Evolutionary conservation across 2,888 invertebrate species (phyloP), one percentile per base, ranked within the genome.

Genomic region (Mycogona germanica): DNA sequence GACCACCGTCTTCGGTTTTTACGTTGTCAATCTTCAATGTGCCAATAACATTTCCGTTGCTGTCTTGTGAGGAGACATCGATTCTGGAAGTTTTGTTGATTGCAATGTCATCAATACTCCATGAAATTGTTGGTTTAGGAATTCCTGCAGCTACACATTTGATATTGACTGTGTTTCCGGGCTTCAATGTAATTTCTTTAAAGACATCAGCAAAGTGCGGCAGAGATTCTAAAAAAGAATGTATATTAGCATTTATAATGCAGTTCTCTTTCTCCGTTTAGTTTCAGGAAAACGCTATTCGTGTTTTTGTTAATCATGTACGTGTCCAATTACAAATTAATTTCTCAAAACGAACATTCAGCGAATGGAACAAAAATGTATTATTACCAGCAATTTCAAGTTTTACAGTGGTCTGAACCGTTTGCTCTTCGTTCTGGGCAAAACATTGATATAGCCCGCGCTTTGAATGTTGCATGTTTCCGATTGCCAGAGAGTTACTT

Each of bases 351-450:
- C n/a, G n/a, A n/a, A n/a, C n/a, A n/a, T n/a, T n/a, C n/a, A n/a
- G n/a, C n/a, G n/a, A n/a, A n/a, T n/a, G n/a, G n/a, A n/a, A n/a
- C n/a, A n/a, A n/a, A n/a, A n/a, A n/a, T n/a, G n/a, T n/a, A n/a
- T n/a, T 19, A 19, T 19, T 25, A 52, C 52, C 52, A 46, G 45
- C 28, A 6, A 83, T 70, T 66, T 81, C 78, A 47, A 86, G 72
- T 68, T 84, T 83, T 1, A 82, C 81, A 0, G 83, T 77, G 9
- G 82, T 82, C 66, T 84, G 84, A 25, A 81, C 82, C 23, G 64
- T 64, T 30, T 66, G 64, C 12, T 62, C 59, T n/a, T 64, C 65
- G 37, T 65, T 66, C 12, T 61, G 53, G 7, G 58, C 62, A 6
- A 52, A 9, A 49, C 64, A 64, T 56, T 64, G 63, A 55, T 72